Evolutionary conservation across 2,888 invertebrate species (phyloP).

Genomic region (Cybosia mesomella): DNA sequence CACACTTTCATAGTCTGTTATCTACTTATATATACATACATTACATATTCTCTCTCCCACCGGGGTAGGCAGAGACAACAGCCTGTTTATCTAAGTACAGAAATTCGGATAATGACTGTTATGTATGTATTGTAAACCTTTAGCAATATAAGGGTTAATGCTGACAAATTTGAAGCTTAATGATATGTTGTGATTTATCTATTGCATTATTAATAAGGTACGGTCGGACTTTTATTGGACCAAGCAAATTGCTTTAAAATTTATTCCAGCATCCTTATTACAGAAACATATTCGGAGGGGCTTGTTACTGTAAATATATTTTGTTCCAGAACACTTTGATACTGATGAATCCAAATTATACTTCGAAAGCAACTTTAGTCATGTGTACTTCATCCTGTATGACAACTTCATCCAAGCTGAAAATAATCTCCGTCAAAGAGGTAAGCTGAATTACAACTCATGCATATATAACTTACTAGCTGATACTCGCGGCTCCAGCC

Average conservation of each 20-base stretch:
- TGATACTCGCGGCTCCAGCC: too few relatives aligned
- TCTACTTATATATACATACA: background rate
- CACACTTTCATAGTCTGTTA: background rate
- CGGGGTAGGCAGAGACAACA: background rate
- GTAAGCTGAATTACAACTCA: slow-evolving; percentile 81
- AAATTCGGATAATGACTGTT: too few relatives aligned
- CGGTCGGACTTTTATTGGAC: too few relatives aligned
- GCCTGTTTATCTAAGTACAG: too few relatives aligned
- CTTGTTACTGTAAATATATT: slow-evolving; percentile 5
- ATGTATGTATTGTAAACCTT: background rate
- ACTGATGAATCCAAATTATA: slow-evolving; percentile 95
- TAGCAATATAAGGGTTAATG: background rate
- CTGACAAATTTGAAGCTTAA: too few relatives aligned
- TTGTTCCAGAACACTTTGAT: slow-evolving; percentile 94
- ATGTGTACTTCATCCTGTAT: slow-evolving; percentile 97
- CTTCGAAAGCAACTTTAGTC: slow-evolving; percentile 97
- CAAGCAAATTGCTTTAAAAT: too few relatives aligned
- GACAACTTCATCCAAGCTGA: slow-evolving; percentile 98
- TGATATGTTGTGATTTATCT: too few relatives aligned
- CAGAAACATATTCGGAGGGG: background rate
- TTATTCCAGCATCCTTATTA: background rate
- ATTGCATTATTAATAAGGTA: too few relatives aligned
- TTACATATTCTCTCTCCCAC: background rate
- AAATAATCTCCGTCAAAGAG: slow-evolving; percentile 95
- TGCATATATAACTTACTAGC: too few relatives aligned